Conservation (phyloP, 2,113 vertebrate genomes). For the Sander vitreus region DNA sequence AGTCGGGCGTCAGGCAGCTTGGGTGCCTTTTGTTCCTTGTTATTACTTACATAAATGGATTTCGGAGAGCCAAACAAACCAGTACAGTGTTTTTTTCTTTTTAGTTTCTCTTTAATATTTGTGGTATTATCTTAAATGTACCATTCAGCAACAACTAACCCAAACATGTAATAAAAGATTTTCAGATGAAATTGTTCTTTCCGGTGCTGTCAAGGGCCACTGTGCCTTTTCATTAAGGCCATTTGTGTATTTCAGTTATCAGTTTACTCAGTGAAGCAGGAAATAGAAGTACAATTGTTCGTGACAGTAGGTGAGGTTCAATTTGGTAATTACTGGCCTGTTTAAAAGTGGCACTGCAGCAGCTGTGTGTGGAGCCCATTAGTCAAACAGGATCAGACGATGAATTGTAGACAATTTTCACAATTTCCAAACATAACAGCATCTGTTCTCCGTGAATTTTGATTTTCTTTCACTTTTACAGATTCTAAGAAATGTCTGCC, state of each 20-base stretch:
- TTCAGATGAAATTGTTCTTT: not conserved
- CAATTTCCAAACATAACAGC: not conserved
- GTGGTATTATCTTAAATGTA: not conserved
- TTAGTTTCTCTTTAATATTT: not conserved
- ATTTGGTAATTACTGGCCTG: not conserved
- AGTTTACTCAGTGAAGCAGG: constrained; percentile 19
- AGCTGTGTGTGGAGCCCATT: not conserved
- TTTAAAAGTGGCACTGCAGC: not conserved
- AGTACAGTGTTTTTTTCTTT: not conserved
- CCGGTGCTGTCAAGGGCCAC: not conserved
- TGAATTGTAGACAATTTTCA: not conserved
- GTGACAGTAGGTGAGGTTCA: constrained; percentile 5
- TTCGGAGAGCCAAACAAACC: no score
- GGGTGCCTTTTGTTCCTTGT: no score
- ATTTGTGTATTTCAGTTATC: not conserved
- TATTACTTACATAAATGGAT: no score
- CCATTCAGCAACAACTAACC: not conserved
- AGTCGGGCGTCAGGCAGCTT: no score
- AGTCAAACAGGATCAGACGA: not conserved
- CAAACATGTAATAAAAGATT: not conserved
- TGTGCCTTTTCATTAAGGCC: not conserved
- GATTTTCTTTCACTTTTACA: not conserved
- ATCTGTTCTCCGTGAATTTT: not conserved
- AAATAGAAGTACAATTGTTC: constrained; percentile 10
- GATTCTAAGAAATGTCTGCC: not conserved